Evolutionary conservation across 2,797 vertebrate genomes (phyloP).

Genomic region (Falco novaeseelandiae): DNA sequence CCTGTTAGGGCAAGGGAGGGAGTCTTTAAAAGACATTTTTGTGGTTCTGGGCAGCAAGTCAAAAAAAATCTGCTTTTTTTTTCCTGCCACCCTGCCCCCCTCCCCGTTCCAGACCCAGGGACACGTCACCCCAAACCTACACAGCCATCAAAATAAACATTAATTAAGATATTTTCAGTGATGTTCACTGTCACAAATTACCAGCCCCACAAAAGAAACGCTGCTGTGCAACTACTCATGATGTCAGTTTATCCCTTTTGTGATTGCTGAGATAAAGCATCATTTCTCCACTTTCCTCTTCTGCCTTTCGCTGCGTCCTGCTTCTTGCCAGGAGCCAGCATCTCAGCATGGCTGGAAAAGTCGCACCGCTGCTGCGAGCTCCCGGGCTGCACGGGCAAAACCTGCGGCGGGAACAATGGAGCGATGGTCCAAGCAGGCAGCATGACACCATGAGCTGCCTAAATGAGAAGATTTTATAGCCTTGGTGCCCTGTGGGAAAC

Average conservation of each 20-base stretch:
- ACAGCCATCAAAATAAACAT: slow-evolving; percentile 67
- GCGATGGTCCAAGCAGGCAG: rapidly evolving
- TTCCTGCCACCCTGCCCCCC: not conserved
- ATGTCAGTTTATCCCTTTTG: slow-evolving; percentile 52
- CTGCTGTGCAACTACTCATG: slow-evolving; percentile 48
- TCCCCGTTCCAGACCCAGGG: not conserved
- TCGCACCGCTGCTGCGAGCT: rapidly evolving
- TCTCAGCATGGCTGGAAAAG: not conserved
- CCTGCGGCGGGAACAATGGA: rapidly evolving
- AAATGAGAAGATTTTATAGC: rapidly evolving
- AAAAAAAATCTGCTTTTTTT: slow-evolving; percentile 3
- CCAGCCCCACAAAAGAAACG: slow-evolving; percentile 33
- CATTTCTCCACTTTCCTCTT: not conserved
- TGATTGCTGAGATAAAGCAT: slow-evolving; percentile 22
- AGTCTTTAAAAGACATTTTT: slow-evolving; percentile 63
- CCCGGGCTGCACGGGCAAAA: not conserved
- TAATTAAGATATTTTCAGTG: slow-evolving; percentile 61
- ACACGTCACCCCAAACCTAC: slow-evolving; percentile 59
- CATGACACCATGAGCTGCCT: rapidly evolving
- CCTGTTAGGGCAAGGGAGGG: slow-evolving; percentile 57
- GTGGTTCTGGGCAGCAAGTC: slow-evolving; percentile 68
- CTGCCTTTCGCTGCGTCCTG: not conserved
- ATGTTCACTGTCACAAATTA: slow-evolving; percentile 59
- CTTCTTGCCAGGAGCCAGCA: rapidly evolving
- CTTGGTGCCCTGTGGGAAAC: not conserved